Percentiles rank a stretch among this genome's conserved stretches.
Conservation (phyloP, 2,113 vertebrate genomes). For the Ranitomeya imitator region DNA sequence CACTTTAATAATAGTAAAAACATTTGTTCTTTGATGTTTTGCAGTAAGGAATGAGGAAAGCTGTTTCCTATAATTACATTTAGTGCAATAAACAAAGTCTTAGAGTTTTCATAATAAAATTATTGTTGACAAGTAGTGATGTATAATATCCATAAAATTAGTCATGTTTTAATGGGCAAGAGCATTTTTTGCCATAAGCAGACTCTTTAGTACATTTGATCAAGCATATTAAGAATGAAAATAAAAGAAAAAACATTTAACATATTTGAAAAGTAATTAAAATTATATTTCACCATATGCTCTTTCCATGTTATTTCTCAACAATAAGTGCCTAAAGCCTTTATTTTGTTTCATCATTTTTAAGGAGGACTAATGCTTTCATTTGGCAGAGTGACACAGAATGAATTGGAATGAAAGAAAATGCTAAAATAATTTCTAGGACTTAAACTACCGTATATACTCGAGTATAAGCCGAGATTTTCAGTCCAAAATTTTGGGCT, state of each 20-base stretch:
- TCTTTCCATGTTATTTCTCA: conserved; percentile 68
- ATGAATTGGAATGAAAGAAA: conserved; percentile 10
- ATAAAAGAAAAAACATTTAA: conserved; percentile 71
- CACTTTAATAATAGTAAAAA: not conserved
- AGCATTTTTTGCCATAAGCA: conserved; percentile 65
- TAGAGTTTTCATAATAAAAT: conserved; percentile 59
- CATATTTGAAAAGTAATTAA: conserved; percentile 80
- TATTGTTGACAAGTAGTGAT: conserved; percentile 60
- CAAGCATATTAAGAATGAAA: conserved; percentile 76
- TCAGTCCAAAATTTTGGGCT: too few species aligned
- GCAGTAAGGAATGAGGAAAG: conserved; percentile 42
- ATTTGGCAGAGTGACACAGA: conserved; percentile 36
- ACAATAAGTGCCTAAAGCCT: conserved; percentile 72
- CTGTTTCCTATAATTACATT: conserved; percentile 58
- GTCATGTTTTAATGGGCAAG: conserved; percentile 68
- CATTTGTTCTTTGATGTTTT: conserved; percentile 4
- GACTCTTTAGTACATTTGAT: conserved; percentile 67
- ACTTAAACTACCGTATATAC: too few species aligned
- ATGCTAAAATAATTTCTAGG: conserved; percentile 1
- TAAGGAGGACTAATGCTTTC: conserved; percentile 50
- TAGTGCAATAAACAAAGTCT: conserved; percentile 66
- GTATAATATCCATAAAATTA: conserved; percentile 71
- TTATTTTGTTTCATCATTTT: conserved; percentile 68
- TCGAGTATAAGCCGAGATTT: too few species aligned
- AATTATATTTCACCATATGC: conserved; percentile 79